Conservation (phyloP, 2,113 vertebrate genomes). For the Micronycteris hirsuta region DNA sequence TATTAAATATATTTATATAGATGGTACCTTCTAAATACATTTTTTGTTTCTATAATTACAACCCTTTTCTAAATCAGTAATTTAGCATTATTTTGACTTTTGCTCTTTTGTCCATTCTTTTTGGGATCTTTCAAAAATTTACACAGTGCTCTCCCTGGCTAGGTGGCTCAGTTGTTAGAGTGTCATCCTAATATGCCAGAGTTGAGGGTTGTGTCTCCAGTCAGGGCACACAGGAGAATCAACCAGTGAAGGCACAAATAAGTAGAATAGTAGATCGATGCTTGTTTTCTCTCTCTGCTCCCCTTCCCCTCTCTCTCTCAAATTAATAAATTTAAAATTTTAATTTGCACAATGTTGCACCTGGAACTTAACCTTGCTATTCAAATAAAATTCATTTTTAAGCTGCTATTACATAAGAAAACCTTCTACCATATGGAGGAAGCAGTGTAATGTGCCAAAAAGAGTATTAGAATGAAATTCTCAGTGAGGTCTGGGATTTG, state of each 20-base stretch:
- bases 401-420: background rate
- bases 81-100: background rate
- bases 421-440: background rate
- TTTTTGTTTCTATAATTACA: background rate
- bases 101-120: background rate
- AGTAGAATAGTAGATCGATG: too few relatives aligned
- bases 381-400: conserved; percentile 44
- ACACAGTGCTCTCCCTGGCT: too few relatives aligned
- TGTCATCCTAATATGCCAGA: too few relatives aligned
- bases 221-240: too few relatives aligned
- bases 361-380: background rate
- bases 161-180: too few relatives aligned
- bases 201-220: too few relatives aligned
- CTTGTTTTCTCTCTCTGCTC: too few relatives aligned
- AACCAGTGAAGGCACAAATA: too few relatives aligned
- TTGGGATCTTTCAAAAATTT: background rate
- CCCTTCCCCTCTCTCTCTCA: too few relatives aligned
- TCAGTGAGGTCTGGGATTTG: background rate
- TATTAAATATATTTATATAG: conserved; percentile 34
- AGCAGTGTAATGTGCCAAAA: background rate
- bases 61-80: background rate
- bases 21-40: conserved; percentile 15
- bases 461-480: background rate
- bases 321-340: background rate
- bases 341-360: background rate